Evolutionary conservation across 2,113 vertebrate genomes (phyloP).

Genomic region (Pelmatolapia mariae): DNA sequence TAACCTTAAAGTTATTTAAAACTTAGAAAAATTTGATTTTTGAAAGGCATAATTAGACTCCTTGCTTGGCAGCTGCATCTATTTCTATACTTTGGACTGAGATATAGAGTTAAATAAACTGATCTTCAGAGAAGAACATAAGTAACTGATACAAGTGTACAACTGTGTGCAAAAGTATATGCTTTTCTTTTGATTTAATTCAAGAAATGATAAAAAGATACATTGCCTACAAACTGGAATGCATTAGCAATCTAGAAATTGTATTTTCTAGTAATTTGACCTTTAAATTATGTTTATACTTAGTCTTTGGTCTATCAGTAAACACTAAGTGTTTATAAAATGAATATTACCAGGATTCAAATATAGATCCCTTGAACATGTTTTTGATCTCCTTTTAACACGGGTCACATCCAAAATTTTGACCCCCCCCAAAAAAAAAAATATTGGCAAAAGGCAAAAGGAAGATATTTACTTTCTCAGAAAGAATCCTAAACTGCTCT

Average conservation of each 20-base stretch:
- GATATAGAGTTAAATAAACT: neutral
- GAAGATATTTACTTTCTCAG: neutral
- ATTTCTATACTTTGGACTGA: neutral
- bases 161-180: neutral
- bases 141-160: neutral
- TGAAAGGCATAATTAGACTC: neutral
- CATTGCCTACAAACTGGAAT: neutral
- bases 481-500: neutral
- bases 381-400: neutral
- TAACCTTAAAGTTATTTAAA: neutral
- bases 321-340: neutral
- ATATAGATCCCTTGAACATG: neutral
- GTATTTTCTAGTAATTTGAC: neutral
- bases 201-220: neutral
- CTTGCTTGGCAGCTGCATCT: neutral
- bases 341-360: neutral
- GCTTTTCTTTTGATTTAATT: neutral
- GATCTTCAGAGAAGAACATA: neutral
- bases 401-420: neutral
- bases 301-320: neutral
- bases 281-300: neutral
- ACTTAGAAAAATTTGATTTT: neutral
- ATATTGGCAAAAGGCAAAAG: neutral
- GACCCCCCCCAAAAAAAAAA: rapidly evolving
- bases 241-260: neutral